Base-by-base conservation (phyloP, 2,888 invertebrate genomes). In the Harpalus rubripes region DNA sequence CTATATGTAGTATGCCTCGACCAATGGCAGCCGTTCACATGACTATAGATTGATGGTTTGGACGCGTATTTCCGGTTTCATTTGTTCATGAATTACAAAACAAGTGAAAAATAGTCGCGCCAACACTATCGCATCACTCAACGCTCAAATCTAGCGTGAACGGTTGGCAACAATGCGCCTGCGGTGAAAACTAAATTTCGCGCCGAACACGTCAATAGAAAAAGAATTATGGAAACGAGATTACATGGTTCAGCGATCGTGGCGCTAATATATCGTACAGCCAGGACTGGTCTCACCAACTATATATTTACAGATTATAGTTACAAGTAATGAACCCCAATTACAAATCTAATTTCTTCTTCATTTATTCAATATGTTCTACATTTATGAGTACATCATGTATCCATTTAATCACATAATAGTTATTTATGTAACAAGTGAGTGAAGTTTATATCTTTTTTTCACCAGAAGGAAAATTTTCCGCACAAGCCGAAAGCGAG, bases 221-320 rank as follows among this genome's bases (percentile, higher is more conserved):
- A 78, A 84, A 84, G 84, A 78, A 84, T 84, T 84, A 84, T 84
- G 84, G 78, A 84, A 84, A 84, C 78, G 58, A 76, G 78, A 84
- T 84, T 84, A 84, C 32, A 78, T 32, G 56, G 84, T 84, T 84
- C 84, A 78, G 16, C 65, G 78, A 78, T 22, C 56, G 78, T 26
- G 63, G 78, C 74, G 65, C 39, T 84, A 78, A 78, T 84, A 78
- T 84, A 78, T 78, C 63, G 74, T 32, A 32, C 32, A 52, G 41
- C 10, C 7, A 39, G 41, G 12, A 22, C 12, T 65, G 12, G 26
- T 3, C 5, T 32, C 32, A 32, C 4, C 32, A 32, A 32, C 32
- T 32, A 32, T 1, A 4, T 32, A 6, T 1, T 32, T 32, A 6
- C 32, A 32, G 32, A 32, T 32, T 32, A 32, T 32, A 32, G 32